These are phyloP conservation scores for Cryptocheilus praepositus DNA, from an alignment of 2,888 invertebrate genomes.

Conservation along the genomic window DNA sequence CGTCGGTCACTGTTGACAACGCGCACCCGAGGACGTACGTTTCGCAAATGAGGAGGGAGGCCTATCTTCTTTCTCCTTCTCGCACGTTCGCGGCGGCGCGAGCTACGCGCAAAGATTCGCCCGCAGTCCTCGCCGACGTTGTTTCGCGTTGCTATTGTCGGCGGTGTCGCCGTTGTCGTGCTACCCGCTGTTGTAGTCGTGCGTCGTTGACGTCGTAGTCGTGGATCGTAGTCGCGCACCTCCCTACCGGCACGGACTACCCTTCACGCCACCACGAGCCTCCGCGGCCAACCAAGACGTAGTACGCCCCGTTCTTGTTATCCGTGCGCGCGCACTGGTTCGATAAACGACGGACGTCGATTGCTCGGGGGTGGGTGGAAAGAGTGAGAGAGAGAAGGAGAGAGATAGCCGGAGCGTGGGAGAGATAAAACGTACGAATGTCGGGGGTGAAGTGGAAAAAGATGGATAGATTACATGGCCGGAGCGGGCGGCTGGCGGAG, in stretches of 20 bases:
- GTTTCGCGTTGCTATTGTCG: slow-evolving; percentile 32
- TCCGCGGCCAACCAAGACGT: slow-evolving; percentile 59
- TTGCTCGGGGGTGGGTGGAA: slow-evolving; percentile 35
- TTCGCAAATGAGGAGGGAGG: slow-evolving; percentile 1
- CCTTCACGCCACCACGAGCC: slow-evolving; percentile 44
- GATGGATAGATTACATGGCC: too few species aligned
- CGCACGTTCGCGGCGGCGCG: too few species aligned
- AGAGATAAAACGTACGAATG: too few species aligned
- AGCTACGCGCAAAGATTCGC: too few species aligned
- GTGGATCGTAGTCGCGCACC: slow-evolving; percentile 11
- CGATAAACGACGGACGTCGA: slow-evolving; percentile 72
- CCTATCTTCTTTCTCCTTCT: too few species aligned
- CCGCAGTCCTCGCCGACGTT: slow-evolving; percentile 15
- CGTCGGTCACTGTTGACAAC: slow-evolving; percentile 29
- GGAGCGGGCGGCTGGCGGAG: slow-evolving; percentile 5
- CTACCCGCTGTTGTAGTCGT: slow-evolving; percentile 32
- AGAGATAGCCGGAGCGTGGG: slow-evolving; percentile 7
- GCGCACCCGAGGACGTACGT: slow-evolving; percentile 11
- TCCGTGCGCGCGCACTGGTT: slow-evolving; percentile 73
- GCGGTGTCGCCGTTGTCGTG: slow-evolving; percentile 45
- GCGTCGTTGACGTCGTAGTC: slow-evolving; percentile 23
- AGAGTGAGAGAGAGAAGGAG: neutral
- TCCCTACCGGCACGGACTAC: neutral
- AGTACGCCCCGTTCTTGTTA: slow-evolving; percentile 63
- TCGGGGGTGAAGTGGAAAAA: too few species aligned